These are phyloP conservation scores for Cotesia typhae DNA, from an alignment of 1,140 invertebrate species.

Conservation along the genomic window DNA sequence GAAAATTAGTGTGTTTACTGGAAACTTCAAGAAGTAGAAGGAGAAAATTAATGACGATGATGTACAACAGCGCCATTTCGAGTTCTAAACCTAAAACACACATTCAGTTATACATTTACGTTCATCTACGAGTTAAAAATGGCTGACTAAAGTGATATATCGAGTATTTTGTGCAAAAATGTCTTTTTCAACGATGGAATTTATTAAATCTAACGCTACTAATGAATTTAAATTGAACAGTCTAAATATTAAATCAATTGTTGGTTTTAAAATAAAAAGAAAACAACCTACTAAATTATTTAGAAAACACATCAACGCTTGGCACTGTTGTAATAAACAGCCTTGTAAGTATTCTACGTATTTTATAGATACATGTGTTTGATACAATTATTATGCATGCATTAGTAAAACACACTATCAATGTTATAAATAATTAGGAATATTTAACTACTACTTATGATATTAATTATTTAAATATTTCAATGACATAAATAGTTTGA, in stretches of 20 bases:
- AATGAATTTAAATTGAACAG: conserved; percentile 21
- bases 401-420: no score
- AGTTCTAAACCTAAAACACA: neutral
- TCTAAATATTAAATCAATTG: conserved; percentile 21
- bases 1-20: no score
- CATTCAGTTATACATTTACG: neutral
- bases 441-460: no score
- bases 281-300: conserved; percentile 27
- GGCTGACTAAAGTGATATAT: conserved; percentile 47
- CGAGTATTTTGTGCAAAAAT: conserved; percentile 43
- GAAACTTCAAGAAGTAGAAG: neutral
- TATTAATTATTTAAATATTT: no score
- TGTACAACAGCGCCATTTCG: neutral
- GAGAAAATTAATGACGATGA: neutral
- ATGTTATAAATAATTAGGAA: no score
- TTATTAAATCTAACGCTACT: conserved; percentile 40
- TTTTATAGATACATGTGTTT: conserved; percentile 6
- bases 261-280: conserved; percentile 19
- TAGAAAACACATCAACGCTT: conserved; percentile 21
- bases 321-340: conserved; percentile 43
- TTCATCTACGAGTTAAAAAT: conserved; percentile 43
- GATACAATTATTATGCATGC: no score
- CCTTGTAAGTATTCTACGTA: conserved; percentile 41
- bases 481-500: neutral
- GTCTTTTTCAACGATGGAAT: conserved; percentile 50